Evolutionary conservation across 2,113 vertebrate genomes (phyloP).

Genomic region (Centropristis striata): DNA sequence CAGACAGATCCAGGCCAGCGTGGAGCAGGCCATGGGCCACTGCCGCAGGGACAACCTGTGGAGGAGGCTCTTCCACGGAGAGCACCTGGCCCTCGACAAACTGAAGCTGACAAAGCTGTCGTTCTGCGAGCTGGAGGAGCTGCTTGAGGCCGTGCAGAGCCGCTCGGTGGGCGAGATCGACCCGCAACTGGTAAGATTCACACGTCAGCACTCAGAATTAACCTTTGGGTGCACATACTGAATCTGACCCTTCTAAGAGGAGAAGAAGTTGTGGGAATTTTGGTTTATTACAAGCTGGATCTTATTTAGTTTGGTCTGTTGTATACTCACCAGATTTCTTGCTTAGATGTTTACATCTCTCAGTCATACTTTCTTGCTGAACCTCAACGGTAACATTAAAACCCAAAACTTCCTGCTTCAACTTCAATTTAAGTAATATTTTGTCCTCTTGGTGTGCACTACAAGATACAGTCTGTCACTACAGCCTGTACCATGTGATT

Average conservation of each 20-base stretch:
- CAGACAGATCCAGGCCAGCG: conserved; percentile 91
- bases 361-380: too few species aligned
- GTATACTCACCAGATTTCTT: too few species aligned
- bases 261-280: too few species aligned
- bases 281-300: too few species aligned
- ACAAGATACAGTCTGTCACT: too few species aligned
- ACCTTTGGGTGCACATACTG: background rate
- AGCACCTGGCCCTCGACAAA: conserved; percentile 93
- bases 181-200: conserved; percentile 92
- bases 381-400: too few species aligned
- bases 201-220: background rate
- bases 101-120: conserved; percentile 93
- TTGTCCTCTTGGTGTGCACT: too few species aligned
- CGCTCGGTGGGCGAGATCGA: conserved; percentile 95
- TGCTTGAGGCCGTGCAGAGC: conserved; percentile 93
- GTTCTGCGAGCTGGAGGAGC: conserved; percentile 94
- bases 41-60: conserved; percentile 97
- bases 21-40: conserved; percentile 95
- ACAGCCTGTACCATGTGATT: too few species aligned
- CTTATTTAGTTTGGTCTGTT: background rate
- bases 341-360: background rate
- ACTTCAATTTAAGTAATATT: too few species aligned
- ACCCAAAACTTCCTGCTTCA: too few species aligned
- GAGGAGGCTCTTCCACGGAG: conserved; percentile 96
- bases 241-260: too few species aligned